Percentiles rank a stretch among this genome's conserved stretches.
These are phyloP conservation scores for Microhierax caerulescens DNA, from an alignment of 2,797 vertebrate species.

Conservation along the genomic window DNA sequence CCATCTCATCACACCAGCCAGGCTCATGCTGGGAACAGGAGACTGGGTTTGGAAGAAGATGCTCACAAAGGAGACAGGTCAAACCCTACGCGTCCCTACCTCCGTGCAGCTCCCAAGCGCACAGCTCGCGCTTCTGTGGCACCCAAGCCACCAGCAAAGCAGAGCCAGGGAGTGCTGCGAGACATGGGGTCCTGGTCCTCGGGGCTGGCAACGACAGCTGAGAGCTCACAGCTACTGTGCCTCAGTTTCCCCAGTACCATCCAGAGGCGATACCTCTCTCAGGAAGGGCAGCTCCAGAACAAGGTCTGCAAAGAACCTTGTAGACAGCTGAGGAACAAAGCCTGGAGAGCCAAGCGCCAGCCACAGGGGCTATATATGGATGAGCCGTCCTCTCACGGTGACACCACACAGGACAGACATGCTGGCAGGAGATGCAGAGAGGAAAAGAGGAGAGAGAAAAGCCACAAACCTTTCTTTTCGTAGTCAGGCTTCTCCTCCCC, in stretches of 20 bases:
- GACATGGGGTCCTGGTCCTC: not conserved
- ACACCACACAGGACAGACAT: too few species aligned
- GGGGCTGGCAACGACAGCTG: not conserved
- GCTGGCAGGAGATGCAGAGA: not conserved
- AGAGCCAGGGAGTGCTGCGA: rapidly evolving
- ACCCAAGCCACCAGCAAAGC: not conserved
- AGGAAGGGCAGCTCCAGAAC: not conserved
- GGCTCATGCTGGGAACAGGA: rapidly evolving
- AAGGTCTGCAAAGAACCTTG: not conserved
- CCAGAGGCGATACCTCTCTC: not conserved
- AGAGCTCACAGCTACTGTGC: not conserved
- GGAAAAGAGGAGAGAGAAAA: not conserved
- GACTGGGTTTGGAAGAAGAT: not conserved
- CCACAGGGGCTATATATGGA: rapidly evolving
- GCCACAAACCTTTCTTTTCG: constrained; percentile 88
- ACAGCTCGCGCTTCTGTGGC: rapidly evolving
- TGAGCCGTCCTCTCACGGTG: not conserved
- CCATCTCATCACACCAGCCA: rapidly evolving
- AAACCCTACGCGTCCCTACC: not conserved
- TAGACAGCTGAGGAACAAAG: not conserved
- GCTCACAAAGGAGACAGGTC: not conserved
- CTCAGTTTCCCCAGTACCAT: not conserved
- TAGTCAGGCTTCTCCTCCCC: constrained; percentile 84
- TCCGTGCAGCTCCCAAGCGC: rapidly evolving
- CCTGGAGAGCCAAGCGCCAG: not conserved